A percentile compares a stretch with the other conserved stretches of the same genome.
Conservation (phyloP, 35 echinoderm and acorn worm genomes). For the Acanthaster planci region DNA sequence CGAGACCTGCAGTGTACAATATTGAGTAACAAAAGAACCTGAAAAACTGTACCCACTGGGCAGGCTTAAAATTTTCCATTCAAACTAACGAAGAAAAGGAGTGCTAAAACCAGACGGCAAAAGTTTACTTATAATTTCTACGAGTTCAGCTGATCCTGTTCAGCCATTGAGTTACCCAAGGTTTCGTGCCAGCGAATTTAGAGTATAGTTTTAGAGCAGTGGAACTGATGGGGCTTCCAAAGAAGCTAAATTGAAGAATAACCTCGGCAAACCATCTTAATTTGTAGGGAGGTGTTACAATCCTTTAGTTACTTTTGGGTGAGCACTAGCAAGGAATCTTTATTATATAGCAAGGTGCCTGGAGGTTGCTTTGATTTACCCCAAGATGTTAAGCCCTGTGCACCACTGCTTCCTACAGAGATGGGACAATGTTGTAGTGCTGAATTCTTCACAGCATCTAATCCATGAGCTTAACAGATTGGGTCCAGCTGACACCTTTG, state of each 20-base stretch:
- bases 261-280: not conserved
- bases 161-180: not conserved
- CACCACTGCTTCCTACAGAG: too few relatives aligned
- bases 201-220: not conserved
- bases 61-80: conserved; percentile 13
- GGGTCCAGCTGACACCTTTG: too few relatives aligned
- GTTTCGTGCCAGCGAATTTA: not conserved
- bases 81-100: not conserved
- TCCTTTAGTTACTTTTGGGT: too few relatives aligned
- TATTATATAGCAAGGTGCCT: too few relatives aligned
- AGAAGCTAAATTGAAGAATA: not conserved
- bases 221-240: not conserved
- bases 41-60: conserved; percentile 2
- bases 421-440: too few relatives aligned
- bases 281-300: conserved; percentile 5
- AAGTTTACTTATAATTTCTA: conserved; percentile 33
- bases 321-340: too few relatives aligned
- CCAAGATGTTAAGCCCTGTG: too few relatives aligned
- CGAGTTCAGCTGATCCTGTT: conserved; percentile 6
- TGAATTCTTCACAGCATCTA: too few relatives aligned
- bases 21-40: conserved; percentile 5
- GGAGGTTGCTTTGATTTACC: too few relatives aligned
- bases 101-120: conserved; percentile 11
- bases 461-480: too few relatives aligned
- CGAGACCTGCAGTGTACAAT: too few relatives aligned